Evolutionary conservation across 2,888 invertebrate species (phyloP), one percentile per base, ranked within the genome.

Genomic region (Resseliella maxima): DNA sequence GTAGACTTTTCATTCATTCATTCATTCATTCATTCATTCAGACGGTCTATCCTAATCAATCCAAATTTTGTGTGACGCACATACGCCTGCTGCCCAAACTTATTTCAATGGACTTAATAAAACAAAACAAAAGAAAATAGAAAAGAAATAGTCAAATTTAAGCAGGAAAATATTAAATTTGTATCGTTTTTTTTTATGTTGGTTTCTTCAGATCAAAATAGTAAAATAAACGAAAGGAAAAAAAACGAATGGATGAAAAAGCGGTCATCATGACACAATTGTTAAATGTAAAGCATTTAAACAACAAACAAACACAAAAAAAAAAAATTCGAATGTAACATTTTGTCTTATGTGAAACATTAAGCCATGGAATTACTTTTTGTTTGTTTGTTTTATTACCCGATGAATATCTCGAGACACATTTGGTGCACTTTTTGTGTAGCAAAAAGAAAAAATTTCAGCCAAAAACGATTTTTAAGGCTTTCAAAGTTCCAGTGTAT

Each of bases 351-450:
- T 27, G 31, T 72, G 72, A 72, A 31, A 15, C 31, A 31, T 72
- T 27, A 31, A 31, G 72, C 31, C 35, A 15, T 72, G 5, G n/a
- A 72, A 72, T 31, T 72, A 59, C 59, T 72, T 72, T 59, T 72
- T 72, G 72, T 72, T 72, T 72, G 72, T 72, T 72, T 72, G 72
- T 31, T 72, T 35, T 72, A 72, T 72, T 72, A n/a, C 72, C 35
- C 72, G 31, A 72, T 72, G 72, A 72, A 72, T 72, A 72, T 35
- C 72, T 31, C 31, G 72, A 72, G 72, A 72, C 15, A 27, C 72
- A 72, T 72, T 72, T 31, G 31, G 72, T 2, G 31, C 12, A 72
- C 31, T 21, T 72, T 72, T 72, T 59, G 59, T 72, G 31, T 31
- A 15, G 72, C n/a, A n/a, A n/a, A n/a, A n/a, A n/a, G n/a, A n/a